A percentile compares a stretch with the other conserved stretches of the same genome.
phyloP scores from a whole-genome alignment of 2,888 invertebrate genomes.

The Hyppa rectilinea region DNA sequence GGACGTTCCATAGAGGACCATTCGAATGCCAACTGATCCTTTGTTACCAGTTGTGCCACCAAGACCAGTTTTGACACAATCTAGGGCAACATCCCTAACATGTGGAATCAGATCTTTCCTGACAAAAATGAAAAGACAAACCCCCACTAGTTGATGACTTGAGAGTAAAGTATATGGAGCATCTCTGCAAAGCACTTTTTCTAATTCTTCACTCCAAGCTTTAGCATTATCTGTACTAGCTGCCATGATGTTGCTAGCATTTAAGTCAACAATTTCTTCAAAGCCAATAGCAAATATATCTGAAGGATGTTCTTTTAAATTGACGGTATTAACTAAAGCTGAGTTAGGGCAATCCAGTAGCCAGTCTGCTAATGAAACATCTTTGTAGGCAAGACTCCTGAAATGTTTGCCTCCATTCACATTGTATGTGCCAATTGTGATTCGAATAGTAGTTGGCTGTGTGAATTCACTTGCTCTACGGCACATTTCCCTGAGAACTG shows the following conservation, averaged over 20 bases:
- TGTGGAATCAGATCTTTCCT: slow-evolving; percentile 96
- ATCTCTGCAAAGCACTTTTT: slow-evolving; percentile 97
- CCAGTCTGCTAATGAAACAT: slow-evolving; percentile 96
- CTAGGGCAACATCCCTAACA: slow-evolving; percentile 97
- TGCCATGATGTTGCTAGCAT: slow-evolving; percentile 99
- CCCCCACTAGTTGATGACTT: slow-evolving; percentile 98
- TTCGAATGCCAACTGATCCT: slow-evolving; percentile 98
- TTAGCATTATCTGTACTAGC: slow-evolving; percentile 97
- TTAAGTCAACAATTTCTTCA: slow-evolving; percentile 99
- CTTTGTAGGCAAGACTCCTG: slow-evolving; percentile 98
- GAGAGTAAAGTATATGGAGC: slow-evolving; percentile 97
- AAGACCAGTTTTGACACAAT: slow-evolving; percentile 99
- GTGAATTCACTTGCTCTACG: slow-evolving; percentile 95
- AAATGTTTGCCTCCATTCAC: slow-evolving; percentile 99
- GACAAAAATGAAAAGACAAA: slow-evolving; percentile 98
- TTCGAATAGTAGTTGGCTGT: slow-evolving; percentile 92
- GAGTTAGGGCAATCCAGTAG: slow-evolving; percentile 95
- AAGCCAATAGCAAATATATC: slow-evolving; percentile 99
- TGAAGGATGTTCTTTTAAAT: slow-evolving; percentile 91
- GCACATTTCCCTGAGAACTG: slow-evolving; percentile 96
- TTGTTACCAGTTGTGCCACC: slow-evolving; percentile 99
- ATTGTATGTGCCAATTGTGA: slow-evolving; percentile 99
- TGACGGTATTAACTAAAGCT: slow-evolving; percentile 85
- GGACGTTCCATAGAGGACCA: slow-evolving; percentile 97
- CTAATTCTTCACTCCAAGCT: slow-evolving; percentile 98